Percentiles rank a stretch among this genome's conserved stretches.
Evolutionary conservation across 2,888 invertebrate species (phyloP).

Genomic region (Drosophila paranaensis): DNA sequence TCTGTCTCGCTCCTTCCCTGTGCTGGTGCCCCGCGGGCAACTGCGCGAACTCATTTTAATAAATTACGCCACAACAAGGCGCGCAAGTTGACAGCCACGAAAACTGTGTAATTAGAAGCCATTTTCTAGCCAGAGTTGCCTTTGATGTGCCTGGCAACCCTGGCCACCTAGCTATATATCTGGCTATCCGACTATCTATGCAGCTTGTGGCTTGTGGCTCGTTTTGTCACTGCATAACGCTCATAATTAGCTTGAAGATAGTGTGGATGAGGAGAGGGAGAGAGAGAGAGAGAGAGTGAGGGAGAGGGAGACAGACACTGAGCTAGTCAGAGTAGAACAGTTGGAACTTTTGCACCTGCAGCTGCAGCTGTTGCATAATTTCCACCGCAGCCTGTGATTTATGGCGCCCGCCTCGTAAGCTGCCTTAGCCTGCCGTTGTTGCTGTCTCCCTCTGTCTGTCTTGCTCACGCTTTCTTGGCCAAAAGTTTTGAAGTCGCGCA

Average conservation of each 20-base stretch:
- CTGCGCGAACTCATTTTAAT: conserved; percentile 61
- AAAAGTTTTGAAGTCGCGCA: conserved; percentile 34
- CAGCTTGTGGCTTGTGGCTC: conserved; percentile 21
- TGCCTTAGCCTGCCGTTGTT: background rate
- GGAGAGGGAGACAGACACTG: background rate
- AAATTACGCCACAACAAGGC: conserved; percentile 66
- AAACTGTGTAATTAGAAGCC: conserved; percentile 62
- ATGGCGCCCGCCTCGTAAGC: conserved; percentile 24
- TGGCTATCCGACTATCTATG: background rate
- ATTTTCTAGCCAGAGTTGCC: conserved; percentile 58
- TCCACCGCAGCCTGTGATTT: conserved; percentile 41
- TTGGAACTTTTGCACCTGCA: conserved; percentile 37
- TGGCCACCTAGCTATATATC: conserved; percentile 18
- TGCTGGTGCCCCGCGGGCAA: conserved; percentile 7
- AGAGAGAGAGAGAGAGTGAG: conserved; percentile 3
- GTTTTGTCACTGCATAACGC: conserved; percentile 54
- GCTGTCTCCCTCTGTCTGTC: background rate
- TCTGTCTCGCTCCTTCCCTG: background rate
- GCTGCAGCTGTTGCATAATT: conserved; percentile 11
- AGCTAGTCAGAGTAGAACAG: conserved; percentile 11
- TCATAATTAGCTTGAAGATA: conserved; percentile 66
- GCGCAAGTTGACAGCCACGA: conserved; percentile 10
- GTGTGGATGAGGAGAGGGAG: background rate
- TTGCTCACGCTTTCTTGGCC: conserved; percentile 17
- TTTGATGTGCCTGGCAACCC: conserved; percentile 59